phyloP scores from a whole-genome alignment of 2,888 invertebrate species.

The Bombylius discolor region DNA sequence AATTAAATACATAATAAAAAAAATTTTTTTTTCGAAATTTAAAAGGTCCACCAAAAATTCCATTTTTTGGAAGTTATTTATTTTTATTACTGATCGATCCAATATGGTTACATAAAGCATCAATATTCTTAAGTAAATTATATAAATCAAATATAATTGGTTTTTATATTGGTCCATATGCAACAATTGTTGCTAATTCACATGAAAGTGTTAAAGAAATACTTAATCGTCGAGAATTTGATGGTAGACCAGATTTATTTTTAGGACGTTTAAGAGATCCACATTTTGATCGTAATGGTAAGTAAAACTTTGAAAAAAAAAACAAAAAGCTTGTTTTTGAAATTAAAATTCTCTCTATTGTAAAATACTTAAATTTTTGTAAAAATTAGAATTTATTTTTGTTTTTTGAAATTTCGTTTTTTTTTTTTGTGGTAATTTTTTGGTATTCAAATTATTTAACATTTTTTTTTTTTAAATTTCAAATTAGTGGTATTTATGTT shows the following conservation, averaged over 20 bases:
- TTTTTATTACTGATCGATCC: slow-evolving; percentile 42
- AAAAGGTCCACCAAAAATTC: slow-evolving; percentile 48
- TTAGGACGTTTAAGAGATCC: slow-evolving; percentile 41
- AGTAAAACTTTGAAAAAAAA: not conserved
- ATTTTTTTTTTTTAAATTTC: too few relatives aligned
- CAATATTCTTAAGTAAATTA: slow-evolving; percentile 39
- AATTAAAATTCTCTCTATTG: too few relatives aligned
- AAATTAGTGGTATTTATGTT: too few relatives aligned
- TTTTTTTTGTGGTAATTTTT: too few relatives aligned
- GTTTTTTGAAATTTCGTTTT: too few relatives aligned
- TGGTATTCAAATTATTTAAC: too few relatives aligned
- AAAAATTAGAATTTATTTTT: too few relatives aligned
- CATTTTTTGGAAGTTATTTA: slow-evolving; percentile 49
- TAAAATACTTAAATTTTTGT: not conserved
- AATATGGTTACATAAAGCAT: slow-evolving; percentile 40
- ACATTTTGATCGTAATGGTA: slow-evolving; percentile 24
- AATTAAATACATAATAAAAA: not conserved
- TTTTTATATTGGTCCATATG: slow-evolving; percentile 40
- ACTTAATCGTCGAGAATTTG: slow-evolving; percentile 45
- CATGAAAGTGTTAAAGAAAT: slow-evolving; percentile 44
- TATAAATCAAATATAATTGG: slow-evolving; percentile 51
- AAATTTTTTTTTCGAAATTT: slow-evolving; percentile 2
- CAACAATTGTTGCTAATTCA: slow-evolving; percentile 42
- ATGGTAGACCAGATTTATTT: slow-evolving; percentile 44
- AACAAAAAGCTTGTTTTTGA: too few relatives aligned